phyloP scores from a whole-genome alignment of 2,797 vertebrate genomes.

The Semotilus atromaculatus region DNA sequence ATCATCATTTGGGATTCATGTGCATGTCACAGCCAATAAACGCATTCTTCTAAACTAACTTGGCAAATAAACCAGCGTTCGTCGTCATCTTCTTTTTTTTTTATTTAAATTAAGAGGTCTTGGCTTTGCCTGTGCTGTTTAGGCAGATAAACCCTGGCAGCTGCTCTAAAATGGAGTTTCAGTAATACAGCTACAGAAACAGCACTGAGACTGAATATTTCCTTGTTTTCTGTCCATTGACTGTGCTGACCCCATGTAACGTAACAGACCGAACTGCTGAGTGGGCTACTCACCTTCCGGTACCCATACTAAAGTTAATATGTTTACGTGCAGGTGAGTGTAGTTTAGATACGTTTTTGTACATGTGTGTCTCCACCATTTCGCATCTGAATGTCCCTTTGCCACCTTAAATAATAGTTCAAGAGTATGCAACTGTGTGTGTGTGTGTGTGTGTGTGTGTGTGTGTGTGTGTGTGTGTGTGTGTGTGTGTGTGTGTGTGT shows the following conservation, averaged over 20 bases:
- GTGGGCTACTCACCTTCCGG: neutral
- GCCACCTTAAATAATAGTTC: constrained; percentile 46
- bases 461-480: constrained; percentile 21
- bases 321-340: constrained; percentile 27
- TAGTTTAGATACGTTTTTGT: neutral
- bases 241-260: constrained; percentile 45
- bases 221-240: constrained; percentile 10
- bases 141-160: constrained; percentile 45
- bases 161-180: constrained; percentile 34
- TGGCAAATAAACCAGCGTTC: constrained; percentile 45
- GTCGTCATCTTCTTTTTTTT: constrained; percentile 38
- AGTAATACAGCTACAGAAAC: constrained; percentile 19
- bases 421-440: constrained; percentile 26
- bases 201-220: constrained; percentile 27
- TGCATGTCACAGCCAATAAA: constrained; percentile 26
- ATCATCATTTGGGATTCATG: neutral
- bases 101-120: constrained; percentile 55
- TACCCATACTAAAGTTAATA: constrained; percentile 42
- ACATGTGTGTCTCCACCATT: neutral
- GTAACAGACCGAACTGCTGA: constrained; percentile 8
- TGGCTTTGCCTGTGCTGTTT: constrained; percentile 42
- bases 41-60: constrained; percentile 27
- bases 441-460: constrained; percentile 31
- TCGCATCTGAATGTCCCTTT: constrained; percentile 18
- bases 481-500: constrained; percentile 25